phyloP scores from a whole-genome alignment of 2,113 vertebrate genomes.

The Camelus dromedarius region DNA sequence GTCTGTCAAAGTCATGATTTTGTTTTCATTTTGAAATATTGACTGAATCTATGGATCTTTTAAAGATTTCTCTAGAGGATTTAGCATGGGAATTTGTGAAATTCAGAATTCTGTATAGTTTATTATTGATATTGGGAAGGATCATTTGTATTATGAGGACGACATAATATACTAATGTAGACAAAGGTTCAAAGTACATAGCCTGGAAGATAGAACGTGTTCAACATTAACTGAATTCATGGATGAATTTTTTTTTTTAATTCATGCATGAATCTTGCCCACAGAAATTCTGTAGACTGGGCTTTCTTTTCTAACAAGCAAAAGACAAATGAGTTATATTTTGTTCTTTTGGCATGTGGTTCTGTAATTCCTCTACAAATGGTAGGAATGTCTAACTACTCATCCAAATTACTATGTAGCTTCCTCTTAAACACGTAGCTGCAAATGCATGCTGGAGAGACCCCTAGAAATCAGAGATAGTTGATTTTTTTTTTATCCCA shows the following conservation, averaged over 20 bases:
- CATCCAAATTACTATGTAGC: neutral
- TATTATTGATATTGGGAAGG: neutral
- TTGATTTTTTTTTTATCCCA: neutral
- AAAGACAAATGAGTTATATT: neutral
- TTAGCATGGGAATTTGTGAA: neutral
- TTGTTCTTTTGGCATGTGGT: neutral
- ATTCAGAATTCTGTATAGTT: neutral
- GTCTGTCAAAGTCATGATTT: neutral
- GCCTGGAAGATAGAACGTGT: neutral
- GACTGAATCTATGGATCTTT: neutral
- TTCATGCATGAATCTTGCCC: neutral
- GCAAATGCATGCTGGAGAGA: neutral
- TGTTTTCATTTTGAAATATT: neutral
- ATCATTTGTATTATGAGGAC: neutral
- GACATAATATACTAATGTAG: neutral
- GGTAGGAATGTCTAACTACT: neutral
- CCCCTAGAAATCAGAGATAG: neutral
- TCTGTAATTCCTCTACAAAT: neutral
- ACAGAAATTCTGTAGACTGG: neutral
- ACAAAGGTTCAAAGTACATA: neutral
- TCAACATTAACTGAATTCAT: neutral
- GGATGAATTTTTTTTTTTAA: neutral
- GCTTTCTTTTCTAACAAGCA: neutral
- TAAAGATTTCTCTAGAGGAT: neutral
- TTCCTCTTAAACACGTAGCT: neutral